phyloP scores from a whole-genome alignment of 2,888 invertebrate species.

The Rosalia funebris region DNA sequence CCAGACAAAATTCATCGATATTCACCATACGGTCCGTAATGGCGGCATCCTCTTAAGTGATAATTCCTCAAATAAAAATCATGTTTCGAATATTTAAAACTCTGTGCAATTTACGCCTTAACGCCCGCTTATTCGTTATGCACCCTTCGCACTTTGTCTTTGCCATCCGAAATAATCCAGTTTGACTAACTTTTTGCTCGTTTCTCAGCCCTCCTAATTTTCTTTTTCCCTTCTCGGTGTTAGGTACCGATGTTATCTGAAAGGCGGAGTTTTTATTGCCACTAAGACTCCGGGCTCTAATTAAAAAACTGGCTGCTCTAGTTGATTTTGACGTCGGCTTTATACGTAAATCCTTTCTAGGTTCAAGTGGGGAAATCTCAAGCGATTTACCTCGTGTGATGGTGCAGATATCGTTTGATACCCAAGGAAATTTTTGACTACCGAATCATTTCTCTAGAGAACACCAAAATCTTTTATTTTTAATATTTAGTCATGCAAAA shows the following conservation, averaged over 20 bases:
- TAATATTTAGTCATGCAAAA: too few relatives aligned
- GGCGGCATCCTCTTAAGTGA: conserved; percentile 24
- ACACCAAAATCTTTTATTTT: too few relatives aligned
- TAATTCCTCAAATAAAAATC: conserved; percentile 44
- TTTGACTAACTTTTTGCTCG: conserved; percentile 54
- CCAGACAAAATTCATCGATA: conserved; percentile 7
- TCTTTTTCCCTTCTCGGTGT: conserved; percentile 51
- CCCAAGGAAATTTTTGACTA: neutral
- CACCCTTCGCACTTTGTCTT: conserved; percentile 54
- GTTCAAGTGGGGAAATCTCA: conserved; percentile 11
- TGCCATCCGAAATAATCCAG: conserved; percentile 54
- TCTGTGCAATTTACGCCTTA: conserved; percentile 49
- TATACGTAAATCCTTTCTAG: conserved; percentile 27
- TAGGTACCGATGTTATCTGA: conserved; percentile 53
- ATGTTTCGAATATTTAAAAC: conserved; percentile 47
- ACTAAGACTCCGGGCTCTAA: conserved; percentile 52
- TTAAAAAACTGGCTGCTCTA: conserved; percentile 53
- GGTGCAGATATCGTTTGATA: too few relatives aligned
- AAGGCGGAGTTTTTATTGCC: conserved; percentile 54
- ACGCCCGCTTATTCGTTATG: conserved; percentile 57
- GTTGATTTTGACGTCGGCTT: conserved; percentile 43
- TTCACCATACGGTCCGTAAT: conserved; percentile 17
- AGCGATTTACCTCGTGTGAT: neutral
- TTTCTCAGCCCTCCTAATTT: conserved; percentile 56
- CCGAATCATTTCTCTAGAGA: too few relatives aligned